Percentiles rank a stretch among this genome's conserved stretches.
Evolutionary conservation across 2,888 invertebrate species (phyloP).

Genomic region (Dysmachus trigonus): DNA sequence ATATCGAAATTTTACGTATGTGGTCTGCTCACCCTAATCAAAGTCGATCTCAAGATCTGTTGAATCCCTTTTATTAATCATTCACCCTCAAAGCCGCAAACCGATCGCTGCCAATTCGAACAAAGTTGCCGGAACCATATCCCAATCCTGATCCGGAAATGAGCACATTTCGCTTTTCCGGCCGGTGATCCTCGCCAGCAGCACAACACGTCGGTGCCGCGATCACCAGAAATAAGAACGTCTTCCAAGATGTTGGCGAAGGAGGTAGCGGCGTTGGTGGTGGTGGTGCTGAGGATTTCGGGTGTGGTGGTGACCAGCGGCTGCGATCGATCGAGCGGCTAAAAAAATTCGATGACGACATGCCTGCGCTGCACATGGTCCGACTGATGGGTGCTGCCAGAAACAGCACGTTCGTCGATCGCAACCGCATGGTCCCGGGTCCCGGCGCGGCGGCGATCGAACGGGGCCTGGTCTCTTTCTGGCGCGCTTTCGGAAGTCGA

Average conservation of each 20-base stretch:
- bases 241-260: not conserved
- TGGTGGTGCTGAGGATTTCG: too few species aligned
- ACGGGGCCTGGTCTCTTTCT: not conserved
- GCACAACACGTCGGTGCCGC: not conserved
- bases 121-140: not conserved
- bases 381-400: not conserved
- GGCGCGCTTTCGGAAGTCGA: conserved; percentile 51
- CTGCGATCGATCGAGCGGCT: conserved; percentile 30
- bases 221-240: not conserved
- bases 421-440: conserved; percentile 19
- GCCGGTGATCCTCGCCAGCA: conserved; percentile 1
- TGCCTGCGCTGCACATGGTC: not conserved
- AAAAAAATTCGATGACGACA: conserved; percentile 16
- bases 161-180: conserved; percentile 5
- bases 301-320: conserved; percentile 48
- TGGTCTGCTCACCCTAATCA: not conserved
- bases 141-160: not conserved
- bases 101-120: not conserved
- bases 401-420: not conserved
- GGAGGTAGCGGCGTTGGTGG: not conserved
- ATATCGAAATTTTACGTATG: too few species aligned
- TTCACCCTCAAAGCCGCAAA: not conserved
- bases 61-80: not conserved
- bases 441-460: not conserved
- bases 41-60: not conserved